phyloP scores from a whole-genome alignment of 2,113 vertebrate genomes.

The Channa argus region DNA sequence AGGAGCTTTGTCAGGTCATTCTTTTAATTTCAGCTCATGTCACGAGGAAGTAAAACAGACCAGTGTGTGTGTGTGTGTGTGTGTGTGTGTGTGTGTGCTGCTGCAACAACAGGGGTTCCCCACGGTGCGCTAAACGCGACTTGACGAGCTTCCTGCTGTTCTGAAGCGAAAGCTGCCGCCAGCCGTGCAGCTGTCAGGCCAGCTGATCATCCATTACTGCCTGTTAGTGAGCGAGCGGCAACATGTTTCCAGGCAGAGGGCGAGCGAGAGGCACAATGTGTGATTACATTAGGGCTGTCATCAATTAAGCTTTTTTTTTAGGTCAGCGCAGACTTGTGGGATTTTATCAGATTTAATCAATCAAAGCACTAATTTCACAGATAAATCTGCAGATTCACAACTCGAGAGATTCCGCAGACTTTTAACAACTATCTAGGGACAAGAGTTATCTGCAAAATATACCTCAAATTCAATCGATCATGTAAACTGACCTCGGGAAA shows the following conservation, averaged over 20 bases:
- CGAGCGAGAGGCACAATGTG: background rate
- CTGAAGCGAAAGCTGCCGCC: constrained; percentile 90
- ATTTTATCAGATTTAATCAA: constrained; percentile 21
- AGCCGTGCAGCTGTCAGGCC: constrained; percentile 93
- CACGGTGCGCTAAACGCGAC: constrained; percentile 88
- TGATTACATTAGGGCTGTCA: constrained; percentile 13
- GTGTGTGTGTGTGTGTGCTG: background rate
- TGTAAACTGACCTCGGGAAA: no score
- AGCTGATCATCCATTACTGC: constrained; percentile 82
- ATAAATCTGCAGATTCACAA: constrained; percentile 1
- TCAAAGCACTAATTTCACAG: background rate
- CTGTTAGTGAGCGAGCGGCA: constrained; percentile 57
- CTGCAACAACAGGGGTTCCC: constrained; percentile 72
- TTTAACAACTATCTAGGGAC: background rate
- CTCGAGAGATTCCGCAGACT: background rate
- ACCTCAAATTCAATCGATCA: background rate
- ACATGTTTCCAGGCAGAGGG: constrained; percentile 39
- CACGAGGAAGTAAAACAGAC: constrained; percentile 16
- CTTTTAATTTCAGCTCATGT: constrained; percentile 13
- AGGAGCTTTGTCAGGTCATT: no score
- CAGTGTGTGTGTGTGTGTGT: background rate
- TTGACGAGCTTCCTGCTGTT: constrained; percentile 92
- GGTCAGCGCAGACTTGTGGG: constrained; percentile 16
- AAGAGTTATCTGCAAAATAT: background rate
- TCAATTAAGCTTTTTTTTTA: constrained; percentile 4